phyloP scores from a whole-genome alignment of 2,797 vertebrate species.

The Danio kyathit region DNA sequence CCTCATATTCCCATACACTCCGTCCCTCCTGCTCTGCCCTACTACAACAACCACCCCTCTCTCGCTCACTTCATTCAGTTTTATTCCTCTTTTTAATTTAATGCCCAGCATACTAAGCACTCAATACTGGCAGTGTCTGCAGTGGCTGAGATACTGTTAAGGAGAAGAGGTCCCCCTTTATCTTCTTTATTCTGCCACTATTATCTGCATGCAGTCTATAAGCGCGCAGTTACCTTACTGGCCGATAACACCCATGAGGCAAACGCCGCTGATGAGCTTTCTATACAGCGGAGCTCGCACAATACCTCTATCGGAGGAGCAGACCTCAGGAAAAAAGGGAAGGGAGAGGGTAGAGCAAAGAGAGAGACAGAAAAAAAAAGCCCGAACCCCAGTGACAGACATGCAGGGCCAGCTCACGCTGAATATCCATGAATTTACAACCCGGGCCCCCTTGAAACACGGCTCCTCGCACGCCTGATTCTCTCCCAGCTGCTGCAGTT shows the following conservation, averaged over 20 bases:
- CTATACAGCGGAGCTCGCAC: constrained; percentile 92
- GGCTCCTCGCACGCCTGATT: constrained; percentile 73
- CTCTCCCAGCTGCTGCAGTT: constrained; percentile 84
- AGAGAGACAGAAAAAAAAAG: constrained; percentile 44
- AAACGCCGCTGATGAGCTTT: constrained; percentile 97
- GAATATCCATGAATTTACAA: constrained; percentile 98
- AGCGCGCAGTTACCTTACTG: constrained; percentile 94
- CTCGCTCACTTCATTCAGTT: constrained; percentile 53
- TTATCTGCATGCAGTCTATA: constrained; percentile 98
- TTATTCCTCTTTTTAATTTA: constrained; percentile 84
- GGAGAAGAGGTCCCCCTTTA: constrained; percentile 97
- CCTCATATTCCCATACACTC: constrained; percentile 23
- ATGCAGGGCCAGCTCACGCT: constrained; percentile 85
- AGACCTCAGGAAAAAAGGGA: constrained; percentile 81
- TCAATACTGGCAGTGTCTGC: constrained; percentile 93
- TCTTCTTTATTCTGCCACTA: constrained; percentile 93
- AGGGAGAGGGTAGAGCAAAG: constrained; percentile 54
- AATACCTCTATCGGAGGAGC: constrained; percentile 95
- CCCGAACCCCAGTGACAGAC: constrained; percentile 84
- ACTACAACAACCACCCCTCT: constrained; percentile 54
- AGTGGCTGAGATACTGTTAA: constrained; percentile 98
- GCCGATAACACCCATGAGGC: constrained; percentile 94
- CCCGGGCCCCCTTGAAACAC: constrained; percentile 81
- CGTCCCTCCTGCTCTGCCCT: constrained; percentile 51
- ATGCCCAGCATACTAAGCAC: constrained; percentile 86